Conservation (phyloP, 1,140 invertebrate species). For the Marisa cornuarietis region DNA sequence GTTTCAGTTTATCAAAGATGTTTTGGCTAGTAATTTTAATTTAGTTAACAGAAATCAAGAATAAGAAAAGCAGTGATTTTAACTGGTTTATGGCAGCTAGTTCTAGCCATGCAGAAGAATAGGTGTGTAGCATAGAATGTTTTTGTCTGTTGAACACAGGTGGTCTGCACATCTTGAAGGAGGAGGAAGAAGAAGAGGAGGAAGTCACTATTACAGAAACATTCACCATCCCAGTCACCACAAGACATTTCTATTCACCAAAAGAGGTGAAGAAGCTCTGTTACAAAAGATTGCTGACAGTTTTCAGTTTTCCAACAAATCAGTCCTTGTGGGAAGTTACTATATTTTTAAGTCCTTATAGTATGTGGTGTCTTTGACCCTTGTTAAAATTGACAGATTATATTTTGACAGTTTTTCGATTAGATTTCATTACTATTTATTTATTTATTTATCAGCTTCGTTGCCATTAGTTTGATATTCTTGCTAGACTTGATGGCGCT, state of each 20-base stretch:
- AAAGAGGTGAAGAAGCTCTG: slow-evolving; percentile 28
- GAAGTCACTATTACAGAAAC: slow-evolving; percentile 31
- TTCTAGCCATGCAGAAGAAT: no score
- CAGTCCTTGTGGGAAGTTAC: no score
- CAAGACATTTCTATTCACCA: slow-evolving; percentile 27
- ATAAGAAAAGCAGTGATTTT: no score
- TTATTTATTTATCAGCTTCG: background rate
- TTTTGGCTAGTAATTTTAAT: no score
- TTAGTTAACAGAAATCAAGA: no score
- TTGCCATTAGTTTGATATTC: background rate
- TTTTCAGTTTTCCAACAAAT: no score
- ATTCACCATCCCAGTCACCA: slow-evolving; percentile 20
- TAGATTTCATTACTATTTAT: background rate
- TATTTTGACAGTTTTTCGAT: background rate
- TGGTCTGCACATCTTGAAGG: slow-evolving; percentile 39
- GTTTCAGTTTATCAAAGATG: no score
- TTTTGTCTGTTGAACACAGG: background rate
- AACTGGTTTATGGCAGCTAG: no score
- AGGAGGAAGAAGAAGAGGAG: slow-evolving; percentile 33
- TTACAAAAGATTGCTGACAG: background rate
- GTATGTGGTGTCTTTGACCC: background rate
- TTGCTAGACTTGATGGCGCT: background rate
- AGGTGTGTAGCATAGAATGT: background rate
- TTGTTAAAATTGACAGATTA: background rate
- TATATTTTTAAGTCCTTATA: background rate